A percentile compares a stretch with the other conserved stretches of the same genome.
These are phyloP conservation scores for Bothrops alternatus DNA, from an alignment of 2,797 vertebrate genomes.

Conservation along the genomic window DNA sequence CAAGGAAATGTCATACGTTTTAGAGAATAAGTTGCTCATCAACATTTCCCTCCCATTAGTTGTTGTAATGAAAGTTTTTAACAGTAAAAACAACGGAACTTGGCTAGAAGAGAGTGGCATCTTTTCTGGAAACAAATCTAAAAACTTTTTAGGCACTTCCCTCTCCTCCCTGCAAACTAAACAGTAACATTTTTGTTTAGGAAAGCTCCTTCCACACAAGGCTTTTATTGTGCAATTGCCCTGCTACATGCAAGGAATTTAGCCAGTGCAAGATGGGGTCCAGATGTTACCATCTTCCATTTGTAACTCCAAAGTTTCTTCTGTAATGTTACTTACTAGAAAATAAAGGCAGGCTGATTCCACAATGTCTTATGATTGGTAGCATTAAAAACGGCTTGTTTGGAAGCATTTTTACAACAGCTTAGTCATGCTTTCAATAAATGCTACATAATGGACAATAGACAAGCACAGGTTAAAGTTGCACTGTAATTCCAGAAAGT, in stretches of 20 bases:
- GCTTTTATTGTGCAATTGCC: background rate
- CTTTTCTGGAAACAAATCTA: background rate
- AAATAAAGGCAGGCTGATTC: background rate
- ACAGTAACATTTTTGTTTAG: background rate
- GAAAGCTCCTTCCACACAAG: background rate
- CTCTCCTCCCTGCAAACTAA: background rate
- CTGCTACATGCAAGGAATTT: background rate
- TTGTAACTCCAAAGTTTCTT: background rate
- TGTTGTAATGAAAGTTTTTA: background rate
- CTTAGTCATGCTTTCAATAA: background rate
- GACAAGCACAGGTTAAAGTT: background rate
- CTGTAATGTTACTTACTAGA: background rate
- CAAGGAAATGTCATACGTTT: background rate
- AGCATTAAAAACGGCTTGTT: background rate
- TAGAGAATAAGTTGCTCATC: background rate
- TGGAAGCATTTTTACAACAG: background rate
- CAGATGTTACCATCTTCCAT: background rate
- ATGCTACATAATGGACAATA: background rate
- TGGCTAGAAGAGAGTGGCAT: background rate
- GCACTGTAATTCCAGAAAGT: background rate
- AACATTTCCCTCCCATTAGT: background rate
- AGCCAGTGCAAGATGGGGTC: background rate
- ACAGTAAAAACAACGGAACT: background rate
- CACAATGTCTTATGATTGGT: background rate
- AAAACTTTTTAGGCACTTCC: background rate